Evolutionary conservation across 2,113 vertebrate species (phyloP), one percentile per base, ranked within the genome.

Genomic region (Strix uralensis): DNA sequence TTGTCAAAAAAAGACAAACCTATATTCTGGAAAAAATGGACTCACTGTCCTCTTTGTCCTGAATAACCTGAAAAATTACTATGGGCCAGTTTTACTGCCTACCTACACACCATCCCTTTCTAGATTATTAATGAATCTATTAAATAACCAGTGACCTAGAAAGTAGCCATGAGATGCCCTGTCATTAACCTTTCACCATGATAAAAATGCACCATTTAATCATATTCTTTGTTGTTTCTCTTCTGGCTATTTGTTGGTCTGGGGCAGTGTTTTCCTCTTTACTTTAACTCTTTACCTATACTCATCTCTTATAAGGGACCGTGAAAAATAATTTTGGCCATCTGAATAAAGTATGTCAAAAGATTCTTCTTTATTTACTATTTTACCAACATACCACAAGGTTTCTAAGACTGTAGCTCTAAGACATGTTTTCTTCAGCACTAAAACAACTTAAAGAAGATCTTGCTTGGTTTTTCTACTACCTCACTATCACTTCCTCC

Each of bases 81-180:
- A 0, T 38, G 19, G 63, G 9, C n/a, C 69, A 79, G 11, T 81
- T 92, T 95, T 86, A 23, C 92, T 92, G 57, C 65, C 44, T 84
- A 23, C 19, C 6, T 42, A 36, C 32, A 58, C 25, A 49, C 62
- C 21, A 82, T 65, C 19, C 32, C 36, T 90, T 96, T 83, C 87
- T 90, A 66, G 74, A 49, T 94, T 96, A 93, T 96, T 95, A 94
- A 96, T 96, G 92, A 93, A 79, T 91, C 77, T 89, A 79, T 96
- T 97, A 95, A 91, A 89, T 87, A 97, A 40, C 58, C 66, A 71
- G 52, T 59, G 74, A 93, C 81, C 75, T 89, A 91, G 75, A 92
- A 90, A 83, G 69, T 81, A 91, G 81, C 77, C 75, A 63, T 1
- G 8, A 84, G 85, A 51, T 92, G 47, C 72, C 79, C 79, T 83